A percentile compares a stretch with the other conserved stretches of the same genome.
Evolutionary conservation across 1,140 invertebrate species (phyloP).

Genomic region (Lepidotrigona ventralis): DNA sequence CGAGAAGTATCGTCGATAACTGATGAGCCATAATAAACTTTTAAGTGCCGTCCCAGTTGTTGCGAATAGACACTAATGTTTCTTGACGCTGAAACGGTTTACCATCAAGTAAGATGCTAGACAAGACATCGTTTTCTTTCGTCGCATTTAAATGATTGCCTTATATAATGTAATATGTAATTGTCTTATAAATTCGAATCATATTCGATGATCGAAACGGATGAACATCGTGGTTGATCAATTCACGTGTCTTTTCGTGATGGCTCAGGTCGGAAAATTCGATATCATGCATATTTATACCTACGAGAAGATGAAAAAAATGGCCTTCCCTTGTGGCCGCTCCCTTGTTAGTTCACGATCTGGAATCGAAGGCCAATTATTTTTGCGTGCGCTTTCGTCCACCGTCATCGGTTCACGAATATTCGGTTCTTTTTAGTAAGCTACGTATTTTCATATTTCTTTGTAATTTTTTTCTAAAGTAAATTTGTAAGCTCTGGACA

Average conservation of each 20-base stretch:
- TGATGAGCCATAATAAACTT: conserved; percentile 52
- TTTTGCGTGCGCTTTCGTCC: conserved; percentile 28
- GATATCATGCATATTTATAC: conserved; percentile 1
- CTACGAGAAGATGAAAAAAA: conserved; percentile 31
- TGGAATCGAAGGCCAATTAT: conserved; percentile 62
- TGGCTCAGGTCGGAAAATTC: background rate
- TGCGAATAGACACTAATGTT: conserved; percentile 39
- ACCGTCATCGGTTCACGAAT: background rate
- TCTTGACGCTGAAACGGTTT: background rate
- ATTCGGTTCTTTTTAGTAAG: background rate
- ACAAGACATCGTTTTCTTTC: background rate
- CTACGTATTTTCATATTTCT: fast-evolving
- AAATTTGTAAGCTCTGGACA: background rate
- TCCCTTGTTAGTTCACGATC: conserved; percentile 42
- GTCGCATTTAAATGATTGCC: background rate
- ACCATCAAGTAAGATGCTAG: background rate
- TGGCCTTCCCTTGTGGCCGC: conserved; percentile 24
- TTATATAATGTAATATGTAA: no score
- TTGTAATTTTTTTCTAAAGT: background rate
- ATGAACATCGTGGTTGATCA: background rate
- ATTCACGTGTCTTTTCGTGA: background rate
- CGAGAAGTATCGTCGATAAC: conserved; percentile 52
- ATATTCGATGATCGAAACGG: background rate
- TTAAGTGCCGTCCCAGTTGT: conserved; percentile 48
- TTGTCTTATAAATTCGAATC: background rate